phyloP scores from a whole-genome alignment of 2,888 invertebrate species.

The Cryptophagus acutangulus region DNA sequence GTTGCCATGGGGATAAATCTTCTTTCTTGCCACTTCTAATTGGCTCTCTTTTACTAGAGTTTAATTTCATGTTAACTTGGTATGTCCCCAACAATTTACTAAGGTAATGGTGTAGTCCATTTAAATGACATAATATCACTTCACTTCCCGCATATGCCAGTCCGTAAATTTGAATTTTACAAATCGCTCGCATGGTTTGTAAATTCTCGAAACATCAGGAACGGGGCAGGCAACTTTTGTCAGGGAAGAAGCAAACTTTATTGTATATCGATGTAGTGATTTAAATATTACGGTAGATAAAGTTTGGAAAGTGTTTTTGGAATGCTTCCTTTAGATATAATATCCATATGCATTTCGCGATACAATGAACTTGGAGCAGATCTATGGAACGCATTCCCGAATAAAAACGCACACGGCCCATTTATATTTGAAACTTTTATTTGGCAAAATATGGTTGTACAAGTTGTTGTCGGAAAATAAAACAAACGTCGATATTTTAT shows the following conservation, averaged over 20 bases:
- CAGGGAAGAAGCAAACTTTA: background rate
- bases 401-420: slow-evolving; percentile 41
- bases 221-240: background rate
- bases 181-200: no score
- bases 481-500: slow-evolving; percentile 42
- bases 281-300: slow-evolving; percentile 33
- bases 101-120: slow-evolving; percentile 32
- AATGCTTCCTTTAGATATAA: slow-evolving; percentile 34
- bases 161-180: no score
- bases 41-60: slow-evolving; percentile 47
- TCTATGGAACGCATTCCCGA: slow-evolving; percentile 31
- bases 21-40: slow-evolving; percentile 49
- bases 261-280: slow-evolving; percentile 18
- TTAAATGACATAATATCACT: slow-evolving; percentile 27
- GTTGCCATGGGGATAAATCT: slow-evolving; percentile 51
- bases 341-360: slow-evolving; percentile 27
- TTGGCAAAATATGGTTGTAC: slow-evolving; percentile 36
- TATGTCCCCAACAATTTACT: slow-evolving; percentile 36
- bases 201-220: no score
- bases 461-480: slow-evolving; percentile 42
- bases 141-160: slow-evolving; percentile 4
- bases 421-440: slow-evolving; percentile 46
- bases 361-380: slow-evolving; percentile 28
- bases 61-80: slow-evolving; percentile 43
- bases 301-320: slow-evolving; percentile 29